Evolutionary conservation across 1,140 invertebrate species (phyloP).

Genomic region (Diachasma alloeum): DNA sequence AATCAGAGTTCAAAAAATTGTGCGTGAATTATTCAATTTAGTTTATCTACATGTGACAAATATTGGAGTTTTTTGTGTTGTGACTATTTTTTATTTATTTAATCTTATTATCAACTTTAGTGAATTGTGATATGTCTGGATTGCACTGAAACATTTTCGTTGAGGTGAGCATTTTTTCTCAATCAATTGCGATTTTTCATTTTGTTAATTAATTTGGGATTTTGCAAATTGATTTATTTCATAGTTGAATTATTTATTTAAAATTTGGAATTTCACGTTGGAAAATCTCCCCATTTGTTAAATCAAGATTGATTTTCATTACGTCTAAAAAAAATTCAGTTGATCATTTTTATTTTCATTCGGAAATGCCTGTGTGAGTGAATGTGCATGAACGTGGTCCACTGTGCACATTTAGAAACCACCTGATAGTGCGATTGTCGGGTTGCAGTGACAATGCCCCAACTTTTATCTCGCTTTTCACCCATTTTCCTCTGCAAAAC

Average conservation of each 20-base stretch:
- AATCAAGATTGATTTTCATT: too few species aligned
- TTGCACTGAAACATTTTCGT: constrained; percentile 38
- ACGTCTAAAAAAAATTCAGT: too few species aligned
- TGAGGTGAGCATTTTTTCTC: neutral
- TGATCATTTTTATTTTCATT: neutral
- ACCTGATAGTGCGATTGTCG: neutral
- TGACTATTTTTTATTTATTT: constrained; percentile 5
- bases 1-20: neutral
- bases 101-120: neutral
- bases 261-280: neutral
- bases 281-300: too few species aligned
- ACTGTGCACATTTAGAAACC: neutral
- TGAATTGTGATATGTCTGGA: constrained; percentile 36
- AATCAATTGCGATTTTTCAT: too few species aligned
- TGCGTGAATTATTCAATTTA: neutral
- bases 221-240: too few species aligned
- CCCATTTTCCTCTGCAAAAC: neutral
- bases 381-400: neutral
- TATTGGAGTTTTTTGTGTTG: neutral
- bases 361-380: neutral
- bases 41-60: constrained; percentile 1
- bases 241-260: neutral
- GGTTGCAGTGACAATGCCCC: neutral
- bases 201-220: too few species aligned
- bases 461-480: neutral